Evolutionary conservation across 2,797 vertebrate genomes (phyloP), one percentile per base, ranked within the genome.

Genomic region (Yasuhikotakia modesta): DNA sequence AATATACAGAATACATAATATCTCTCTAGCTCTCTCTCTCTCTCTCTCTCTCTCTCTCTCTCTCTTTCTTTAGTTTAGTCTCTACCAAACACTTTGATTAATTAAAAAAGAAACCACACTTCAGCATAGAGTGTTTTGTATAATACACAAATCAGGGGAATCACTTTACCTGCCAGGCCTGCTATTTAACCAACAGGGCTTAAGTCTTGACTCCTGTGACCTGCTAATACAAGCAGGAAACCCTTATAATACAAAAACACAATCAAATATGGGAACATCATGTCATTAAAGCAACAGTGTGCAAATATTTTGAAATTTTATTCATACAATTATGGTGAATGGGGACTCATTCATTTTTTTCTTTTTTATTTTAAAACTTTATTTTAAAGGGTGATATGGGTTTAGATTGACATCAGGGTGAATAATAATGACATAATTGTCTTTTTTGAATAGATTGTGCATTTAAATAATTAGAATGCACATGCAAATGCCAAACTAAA

Each of bases 101-200:
- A 57, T 73, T 65, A 30, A 76, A 50, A 24, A 67, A 64, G 50
- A 70, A 74, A 61, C 64, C 70, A 74, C 58, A 70, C 46, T 70
- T 70, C 60, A 74, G 58, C 75, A 73, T 21, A 78, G 53, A 80
- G 58, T n/a, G 6, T 35, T 79, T 81, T 85, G 79, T 83, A 85
- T 81, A 85, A 81, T 75, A 67, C 70, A 52, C 70, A 83, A 81
- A 85, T 46, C 55, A 74, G 69, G 74, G 73, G 79, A 81, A 79
- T 79, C 79, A 68, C 32, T 70, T 81, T 68, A 79, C 73, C 69
- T 79, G 73, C 64, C 79, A 57, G 67, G 57, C 17, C 66, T 64
- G 55, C 30, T 66, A 52, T 27, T 75, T 61, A 72, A 55, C 46
- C 55, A 66, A 65, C 67, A 76, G 61, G 24, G 32, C 24, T 73